These are phyloP conservation scores for Capromys pilorides DNA, from an alignment of 2,797 vertebrate species.

Conservation along the genomic window DNA sequence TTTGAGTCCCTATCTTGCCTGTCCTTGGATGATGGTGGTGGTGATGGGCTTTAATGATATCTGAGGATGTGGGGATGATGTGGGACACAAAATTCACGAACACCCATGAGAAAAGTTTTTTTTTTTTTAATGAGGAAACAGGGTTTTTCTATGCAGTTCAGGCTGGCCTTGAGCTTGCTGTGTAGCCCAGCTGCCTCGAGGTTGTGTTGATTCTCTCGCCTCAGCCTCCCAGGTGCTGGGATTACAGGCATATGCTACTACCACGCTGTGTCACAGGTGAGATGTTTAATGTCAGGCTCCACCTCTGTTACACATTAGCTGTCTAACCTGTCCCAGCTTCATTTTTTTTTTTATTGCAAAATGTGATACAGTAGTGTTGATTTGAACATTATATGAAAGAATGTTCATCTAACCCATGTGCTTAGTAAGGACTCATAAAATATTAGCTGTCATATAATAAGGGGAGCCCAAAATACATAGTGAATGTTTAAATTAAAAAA, in stretches of 20 bases:
- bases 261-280: not conserved
- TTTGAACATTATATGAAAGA: not conserved
- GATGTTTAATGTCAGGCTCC: not conserved
- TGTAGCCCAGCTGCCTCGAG: not conserved
- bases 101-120: not conserved
- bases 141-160: not conserved
- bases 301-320: not conserved
- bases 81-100: not conserved
- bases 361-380: not conserved
- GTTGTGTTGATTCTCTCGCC: not conserved
- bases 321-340: not conserved
- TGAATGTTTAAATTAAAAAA: not conserved
- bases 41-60: not conserved
- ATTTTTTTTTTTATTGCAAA: not conserved
- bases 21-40: not conserved
- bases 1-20: not conserved
- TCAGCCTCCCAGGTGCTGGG: not conserved
- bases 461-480: not conserved
- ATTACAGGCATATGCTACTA: not conserved
- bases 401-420: not conserved
- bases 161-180: not conserved
- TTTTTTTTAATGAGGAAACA: not conserved
- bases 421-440: not conserved
- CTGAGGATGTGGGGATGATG: not conserved
- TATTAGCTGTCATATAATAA: not conserved